Evolutionary conservation across 2,888 invertebrate species (phyloP).

Genomic region (Sicus ferrugineus): DNA sequence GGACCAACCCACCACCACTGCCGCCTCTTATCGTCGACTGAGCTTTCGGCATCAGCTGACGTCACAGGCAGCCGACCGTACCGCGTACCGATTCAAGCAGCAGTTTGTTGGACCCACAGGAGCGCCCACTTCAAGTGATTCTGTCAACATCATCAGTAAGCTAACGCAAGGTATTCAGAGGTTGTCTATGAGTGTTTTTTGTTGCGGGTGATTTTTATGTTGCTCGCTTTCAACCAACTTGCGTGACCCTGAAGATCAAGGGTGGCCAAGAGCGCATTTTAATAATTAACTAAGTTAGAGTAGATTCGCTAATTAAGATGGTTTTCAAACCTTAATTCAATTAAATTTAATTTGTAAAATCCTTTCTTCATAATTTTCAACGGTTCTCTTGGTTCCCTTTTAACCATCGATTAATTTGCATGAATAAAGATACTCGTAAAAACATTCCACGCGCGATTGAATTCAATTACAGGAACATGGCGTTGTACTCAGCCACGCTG

Average conservation of each 20-base stretch:
- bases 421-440: background rate
- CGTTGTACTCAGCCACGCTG: background rate
- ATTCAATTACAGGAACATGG: background rate
- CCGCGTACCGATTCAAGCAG: background rate
- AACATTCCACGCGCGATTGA: constrained; percentile 2
- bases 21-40: background rate
- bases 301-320: too few relatives aligned
- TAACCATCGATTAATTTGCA: constrained; percentile 1
- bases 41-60: background rate
- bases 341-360: too few relatives aligned
- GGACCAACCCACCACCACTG: background rate
- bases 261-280: too few relatives aligned
- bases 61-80: background rate
- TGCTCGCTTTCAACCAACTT: too few relatives aligned
- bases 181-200: background rate
- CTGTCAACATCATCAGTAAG: background rate
- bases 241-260: too few relatives aligned
- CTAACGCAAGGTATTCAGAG: background rate
- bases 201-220: background rate
- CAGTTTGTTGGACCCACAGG: background rate
- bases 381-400: background rate
- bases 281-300: too few relatives aligned
- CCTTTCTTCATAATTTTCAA: too few relatives aligned
- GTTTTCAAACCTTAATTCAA: too few relatives aligned
- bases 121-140: background rate